phyloP scores from a whole-genome alignment of 2,797 vertebrate genomes.

The Pangasius mekongensis region DNA sequence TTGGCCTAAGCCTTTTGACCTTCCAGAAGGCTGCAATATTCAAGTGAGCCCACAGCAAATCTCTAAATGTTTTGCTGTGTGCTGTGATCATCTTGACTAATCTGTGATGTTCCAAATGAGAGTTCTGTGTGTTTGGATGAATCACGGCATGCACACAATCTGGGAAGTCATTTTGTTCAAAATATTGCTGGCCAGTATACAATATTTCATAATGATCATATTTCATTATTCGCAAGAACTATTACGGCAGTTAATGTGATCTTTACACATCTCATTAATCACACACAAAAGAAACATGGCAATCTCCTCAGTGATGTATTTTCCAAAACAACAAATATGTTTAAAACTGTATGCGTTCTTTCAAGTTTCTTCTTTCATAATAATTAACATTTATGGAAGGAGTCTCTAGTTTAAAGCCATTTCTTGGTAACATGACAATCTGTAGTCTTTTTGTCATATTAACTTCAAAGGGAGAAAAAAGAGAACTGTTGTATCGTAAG shows the following conservation, averaged over 20 bases:
- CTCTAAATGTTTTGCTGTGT: neutral
- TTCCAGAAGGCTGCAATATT: neutral
- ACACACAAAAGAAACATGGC: neutral
- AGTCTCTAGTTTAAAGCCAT: neutral
- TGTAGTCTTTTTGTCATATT: neutral
- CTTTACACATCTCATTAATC: neutral
- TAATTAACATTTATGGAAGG: neutral
- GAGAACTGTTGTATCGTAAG: neutral
- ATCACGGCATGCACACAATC: neutral
- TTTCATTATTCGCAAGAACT: neutral
- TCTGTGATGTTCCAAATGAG: neutral
- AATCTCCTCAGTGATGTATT: neutral
- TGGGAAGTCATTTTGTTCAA: neutral
- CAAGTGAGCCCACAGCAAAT: neutral
- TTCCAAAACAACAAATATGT: neutral
- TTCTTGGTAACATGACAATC: neutral
- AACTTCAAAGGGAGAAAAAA: neutral
- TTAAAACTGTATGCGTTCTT: neutral
- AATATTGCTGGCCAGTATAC: neutral
- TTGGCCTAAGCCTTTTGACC: neutral
- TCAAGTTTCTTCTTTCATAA: neutral
- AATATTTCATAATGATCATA: neutral
- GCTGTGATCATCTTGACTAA: constrained; percentile 4
- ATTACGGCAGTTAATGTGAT: neutral
- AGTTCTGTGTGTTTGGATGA: constrained; percentile 1